Base-by-base conservation (phyloP, 92 coral and sea anemone genomes). In the Zoanthus sociatus region DNA sequence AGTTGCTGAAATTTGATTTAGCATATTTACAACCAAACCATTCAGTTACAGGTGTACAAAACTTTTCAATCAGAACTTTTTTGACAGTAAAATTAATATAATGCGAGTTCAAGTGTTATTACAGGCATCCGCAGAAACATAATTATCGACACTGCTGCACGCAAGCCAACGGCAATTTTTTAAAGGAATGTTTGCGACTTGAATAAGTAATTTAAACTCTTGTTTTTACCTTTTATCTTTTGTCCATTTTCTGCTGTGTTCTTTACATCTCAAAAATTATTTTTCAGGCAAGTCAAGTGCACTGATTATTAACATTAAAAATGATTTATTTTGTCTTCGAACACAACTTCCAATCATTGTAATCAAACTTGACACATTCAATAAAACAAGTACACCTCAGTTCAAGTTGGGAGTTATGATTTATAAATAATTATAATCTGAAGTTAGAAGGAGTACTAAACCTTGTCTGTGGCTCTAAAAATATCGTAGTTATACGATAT, bases 201-300 rank as follows among this genome's bases (percentile, higher is more conserved):
- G 73, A 68, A 68, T 68, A 68, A 26, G 73, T 68, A 68, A 68
- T 68, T 68, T 68, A 68, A 68, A 68, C 33, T 68, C 73, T 68
- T 68, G 73, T 68, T 68, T 68, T 68, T 68, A 68, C 73, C 73
- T 68, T 68, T 68, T 68, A 68, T 42, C 73, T 68, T 68, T 68
- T 68, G 73, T 42, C 44, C 73, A 68, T 68, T 68, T 68, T 26
- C 73, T 68, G 73, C 73, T 68, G 73, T 68, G 73, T 68, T 68
- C 16, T 68, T 68, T 68, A 20, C 73, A 20, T 68, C 45, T n/a
- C 33, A 68, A 68, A 68, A 68, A 68, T 68, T 68, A 68, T 21
- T 68, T 68, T 68, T 68, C 73, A 68, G 73, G 33, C 73, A 68
- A 68, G 73, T 68, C 64, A 68, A 12, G 73, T 68, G 11, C 73